Base-by-base conservation (phyloP, 2,888 invertebrate genomes). In the Omphaloscelis lunosa region DNA sequence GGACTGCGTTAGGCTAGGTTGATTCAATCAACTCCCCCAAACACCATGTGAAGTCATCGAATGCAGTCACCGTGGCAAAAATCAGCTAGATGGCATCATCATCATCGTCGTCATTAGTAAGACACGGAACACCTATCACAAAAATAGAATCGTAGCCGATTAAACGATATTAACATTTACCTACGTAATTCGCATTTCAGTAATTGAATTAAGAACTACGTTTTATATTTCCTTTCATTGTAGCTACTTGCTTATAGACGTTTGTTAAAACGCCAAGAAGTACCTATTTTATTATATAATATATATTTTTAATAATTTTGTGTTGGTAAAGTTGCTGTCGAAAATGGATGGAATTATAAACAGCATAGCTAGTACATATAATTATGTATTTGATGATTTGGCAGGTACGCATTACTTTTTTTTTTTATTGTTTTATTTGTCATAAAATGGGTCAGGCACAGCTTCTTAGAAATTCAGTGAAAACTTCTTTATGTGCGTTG, bases 301-400 rank as follows among this genome's bases (percentile, higher is more conserved):
- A 5, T 66, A 11, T 4, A 0, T 51, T n/a, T n/a, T 12, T 0
- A 0, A 56, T n/a, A 39, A 8, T 41, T n/a, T 41, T 0, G 41
- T 59, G 11, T 20, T 15, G 1, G 0, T 15, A 34, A 12, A 66
- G 7, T 34, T 7, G 1, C 6, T 23, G 1, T 11, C 23, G 7
- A 79, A 77, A 34, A 86, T 86, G 86, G 73, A 17, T 27, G 78
- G 61, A 12, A 11, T 87, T 45, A n/a, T 81, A 2, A 51, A 75
- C n/a, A 75, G 66, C 48, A n/a, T 86, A 5, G 3, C 72, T 3
- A 51, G 75, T 29, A 48, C 61, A 12, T 89, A 89, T 76, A 77
- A 82, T 17, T 83, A 89, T 68, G 34, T 85, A n/a, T 48, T 85
- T 12, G 41, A 86, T 20, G 89, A 88, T 56, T 77, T 88, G 20